These are phyloP conservation scores for Gallirallus australis DNA, from an alignment of 2,797 vertebrate species.

Conservation along the genomic window DNA sequence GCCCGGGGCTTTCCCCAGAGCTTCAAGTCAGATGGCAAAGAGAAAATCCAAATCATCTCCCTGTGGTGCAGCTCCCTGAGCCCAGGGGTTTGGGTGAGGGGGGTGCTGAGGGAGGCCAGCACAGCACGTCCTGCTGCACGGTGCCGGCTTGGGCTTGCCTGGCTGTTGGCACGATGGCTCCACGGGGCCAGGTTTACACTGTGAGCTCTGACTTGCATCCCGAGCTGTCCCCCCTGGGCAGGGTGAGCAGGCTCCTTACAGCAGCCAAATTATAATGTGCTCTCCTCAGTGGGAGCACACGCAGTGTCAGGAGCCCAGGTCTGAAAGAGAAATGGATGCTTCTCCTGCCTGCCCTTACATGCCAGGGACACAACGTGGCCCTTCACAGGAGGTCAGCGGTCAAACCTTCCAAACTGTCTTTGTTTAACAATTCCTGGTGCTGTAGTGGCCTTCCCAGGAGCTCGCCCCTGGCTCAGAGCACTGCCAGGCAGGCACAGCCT, in stretches of 20 bases:
- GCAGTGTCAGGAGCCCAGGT: no score
- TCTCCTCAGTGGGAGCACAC: not conserved
- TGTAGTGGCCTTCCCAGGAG: not conserved
- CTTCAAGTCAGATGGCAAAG: no score
- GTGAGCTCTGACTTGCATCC: rapidly evolving
- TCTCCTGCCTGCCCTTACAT: not conserved
- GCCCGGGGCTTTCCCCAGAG: rapidly evolving
- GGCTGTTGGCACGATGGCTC: rapidly evolving
- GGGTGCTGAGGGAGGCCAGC: not conserved
- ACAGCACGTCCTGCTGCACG: rapidly evolving
- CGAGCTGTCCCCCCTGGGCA: not conserved
- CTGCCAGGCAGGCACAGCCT: rapidly evolving
- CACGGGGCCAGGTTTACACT: not conserved
- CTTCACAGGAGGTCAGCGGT: not conserved
- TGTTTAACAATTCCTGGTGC: not conserved
- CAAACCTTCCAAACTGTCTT: not conserved
- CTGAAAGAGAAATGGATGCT: not conserved
- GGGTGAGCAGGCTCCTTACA: not conserved
- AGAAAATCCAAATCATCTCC: not conserved
- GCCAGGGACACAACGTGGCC: rapidly evolving
- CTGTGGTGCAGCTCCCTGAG: no score
- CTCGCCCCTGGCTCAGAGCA: not conserved
- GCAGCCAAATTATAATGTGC: not conserved
- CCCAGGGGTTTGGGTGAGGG: no score
- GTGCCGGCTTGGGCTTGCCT: not conserved